These are phyloP conservation scores for Parochlus steinenii DNA, from an alignment of 2,888 invertebrate species.

Conservation along the genomic window DNA sequence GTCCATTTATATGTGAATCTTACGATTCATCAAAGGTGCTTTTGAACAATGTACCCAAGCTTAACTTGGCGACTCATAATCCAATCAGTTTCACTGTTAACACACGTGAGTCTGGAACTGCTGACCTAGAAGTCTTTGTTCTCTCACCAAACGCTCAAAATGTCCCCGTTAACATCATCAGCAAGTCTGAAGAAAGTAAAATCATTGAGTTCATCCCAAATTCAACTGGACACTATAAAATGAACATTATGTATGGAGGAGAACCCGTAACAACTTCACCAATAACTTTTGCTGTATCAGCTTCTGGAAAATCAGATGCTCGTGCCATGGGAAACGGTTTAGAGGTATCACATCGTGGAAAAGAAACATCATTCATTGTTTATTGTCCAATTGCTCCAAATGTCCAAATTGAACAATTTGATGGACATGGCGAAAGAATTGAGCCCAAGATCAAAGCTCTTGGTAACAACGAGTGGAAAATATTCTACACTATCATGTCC, in stretches of 20 bases:
- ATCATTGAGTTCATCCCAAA: constrained; percentile 73
- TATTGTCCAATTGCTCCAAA: constrained; percentile 35
- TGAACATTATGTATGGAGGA: constrained; percentile 53
- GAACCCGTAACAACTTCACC: constrained; percentile 37
- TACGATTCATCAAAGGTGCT: constrained; percentile 74
- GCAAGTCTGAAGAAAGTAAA: constrained; percentile 49
- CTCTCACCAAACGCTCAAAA: constrained; percentile 74
- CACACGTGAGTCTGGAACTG: constrained; percentile 65
- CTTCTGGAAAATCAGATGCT: constrained; percentile 30
- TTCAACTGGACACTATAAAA: constrained; percentile 51
- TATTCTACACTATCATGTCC: constrained; percentile 78
- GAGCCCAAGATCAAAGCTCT: constrained; percentile 32
- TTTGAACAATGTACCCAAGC: constrained; percentile 57
- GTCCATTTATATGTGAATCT: constrained; percentile 86
- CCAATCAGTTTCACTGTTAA: constrained; percentile 68
- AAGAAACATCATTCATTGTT: constrained; percentile 53
- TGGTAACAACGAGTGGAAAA: constrained; percentile 66
- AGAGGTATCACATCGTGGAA: constrained; percentile 50
- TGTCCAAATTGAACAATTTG: constrained; percentile 39
- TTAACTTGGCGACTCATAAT: constrained; percentile 64
- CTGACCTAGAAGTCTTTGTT: constrained; percentile 73
- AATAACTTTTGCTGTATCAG: constrained; percentile 41
- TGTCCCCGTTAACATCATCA: constrained; percentile 59
- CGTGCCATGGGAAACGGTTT: constrained; percentile 51
- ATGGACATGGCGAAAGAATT: constrained; percentile 29